phyloP scores from a whole-genome alignment of 2,888 invertebrate species.

The Phyllotreta cruciferae region DNA sequence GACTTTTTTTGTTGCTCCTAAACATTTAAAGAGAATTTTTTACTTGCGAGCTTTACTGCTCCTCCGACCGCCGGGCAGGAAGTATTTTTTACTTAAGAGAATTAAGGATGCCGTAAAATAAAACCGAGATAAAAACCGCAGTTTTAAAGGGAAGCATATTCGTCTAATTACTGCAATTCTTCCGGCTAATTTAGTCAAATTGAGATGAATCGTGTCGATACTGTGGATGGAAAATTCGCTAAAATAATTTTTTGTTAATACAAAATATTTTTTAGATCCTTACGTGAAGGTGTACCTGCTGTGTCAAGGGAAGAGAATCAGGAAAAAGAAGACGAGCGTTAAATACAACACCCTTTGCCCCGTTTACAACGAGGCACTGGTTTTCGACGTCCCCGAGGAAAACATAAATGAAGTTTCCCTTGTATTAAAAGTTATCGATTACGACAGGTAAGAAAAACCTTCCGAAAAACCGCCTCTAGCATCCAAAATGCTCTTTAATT shows the following conservation, averaged over 20 bases:
- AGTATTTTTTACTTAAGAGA: no score
- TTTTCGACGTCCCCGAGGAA: constrained; percentile 87
- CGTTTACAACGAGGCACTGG: constrained; percentile 91
- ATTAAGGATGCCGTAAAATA: no score
- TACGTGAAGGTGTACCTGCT: constrained; percentile 92
- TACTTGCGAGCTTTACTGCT: no score
- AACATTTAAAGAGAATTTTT: no score
- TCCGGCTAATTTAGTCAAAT: no score
- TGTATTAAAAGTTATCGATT: constrained; percentile 86
- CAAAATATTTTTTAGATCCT: constrained; percentile 71
- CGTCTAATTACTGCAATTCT: no score
- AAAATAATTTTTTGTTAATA: background rate
- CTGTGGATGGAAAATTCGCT: no score
- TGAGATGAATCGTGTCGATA: no score
- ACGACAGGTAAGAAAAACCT: constrained; percentile 77
- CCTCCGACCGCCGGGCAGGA: no score
- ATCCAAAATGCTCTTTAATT: background rate
- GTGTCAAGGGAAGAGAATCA: constrained; percentile 86
- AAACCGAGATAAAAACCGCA: no score
- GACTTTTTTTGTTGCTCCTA: no score
- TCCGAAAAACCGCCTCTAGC: background rate
- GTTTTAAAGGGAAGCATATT: no score
- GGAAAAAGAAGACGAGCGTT: constrained; percentile 92
- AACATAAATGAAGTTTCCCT: constrained; percentile 84
- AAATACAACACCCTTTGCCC: constrained; percentile 87